Evolutionary conservation across 2,797 vertebrate genomes (phyloP).

Genomic region (Lutjanus campechanus): DNA sequence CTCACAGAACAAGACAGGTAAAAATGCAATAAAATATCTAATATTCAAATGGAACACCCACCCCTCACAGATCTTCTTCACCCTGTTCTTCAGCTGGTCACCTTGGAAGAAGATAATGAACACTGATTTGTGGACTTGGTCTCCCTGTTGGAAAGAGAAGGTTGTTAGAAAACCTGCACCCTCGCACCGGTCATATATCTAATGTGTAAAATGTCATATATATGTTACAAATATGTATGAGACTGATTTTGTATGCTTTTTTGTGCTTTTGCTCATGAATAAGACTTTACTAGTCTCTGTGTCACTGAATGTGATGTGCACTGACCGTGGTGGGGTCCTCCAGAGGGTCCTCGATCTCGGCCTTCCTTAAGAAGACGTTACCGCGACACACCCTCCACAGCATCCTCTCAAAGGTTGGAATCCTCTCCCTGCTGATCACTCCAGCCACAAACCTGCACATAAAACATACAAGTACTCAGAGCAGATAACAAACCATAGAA

Average conservation of each 20-base stretch:
- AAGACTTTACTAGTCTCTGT: background rate
- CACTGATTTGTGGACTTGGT: constrained; percentile 96
- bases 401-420: constrained; percentile 98
- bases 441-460: constrained; percentile 93
- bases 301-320: background rate
- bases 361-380: constrained; percentile 96
- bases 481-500: background rate
- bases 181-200: background rate
- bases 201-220: background rate
- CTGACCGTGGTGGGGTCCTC: constrained; percentile 96
- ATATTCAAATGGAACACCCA: constrained; percentile 62
- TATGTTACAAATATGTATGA: background rate
- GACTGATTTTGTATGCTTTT: background rate
- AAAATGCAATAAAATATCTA: background rate
- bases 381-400: constrained; percentile 98
- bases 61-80: constrained; percentile 98
- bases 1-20: background rate
- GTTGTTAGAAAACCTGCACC: background rate
- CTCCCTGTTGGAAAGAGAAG: constrained; percentile 84
- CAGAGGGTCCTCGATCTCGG: constrained; percentile 96
- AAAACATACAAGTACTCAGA: background rate
- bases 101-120: constrained; percentile 99
- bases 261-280: background rate
- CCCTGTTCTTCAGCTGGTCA: constrained; percentile 95
- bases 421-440: constrained; percentile 95